Evolutionary conservation across 2,113 vertebrate genomes (phyloP), one percentile per base, ranked within the genome.

Genomic region (Phrynosoma blainvillii): DNA sequence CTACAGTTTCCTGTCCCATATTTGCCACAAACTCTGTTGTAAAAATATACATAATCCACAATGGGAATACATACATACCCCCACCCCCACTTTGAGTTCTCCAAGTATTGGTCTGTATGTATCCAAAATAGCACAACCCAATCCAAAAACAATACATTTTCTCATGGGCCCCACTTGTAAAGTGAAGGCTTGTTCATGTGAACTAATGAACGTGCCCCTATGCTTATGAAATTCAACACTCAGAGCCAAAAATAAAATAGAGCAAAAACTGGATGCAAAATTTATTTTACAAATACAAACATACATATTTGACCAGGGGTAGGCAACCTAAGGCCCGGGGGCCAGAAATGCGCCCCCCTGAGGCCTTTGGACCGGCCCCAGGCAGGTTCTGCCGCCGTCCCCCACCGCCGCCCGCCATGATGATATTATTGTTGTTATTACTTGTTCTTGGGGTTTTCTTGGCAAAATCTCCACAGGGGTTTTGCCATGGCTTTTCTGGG

Each of bases 301-400:
- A 23, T 76, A 40, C 79, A 88, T 89, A 89, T 66, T 78, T 47
- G 14, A 2, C 32, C n/a, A n/a, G n/a, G n/a, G n/a, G n/a, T n/a
- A n/a, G n/a, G n/a, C n/a, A n/a, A n/a, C n/a, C n/a, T n/a, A n/a
- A n/a, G n/a, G n/a, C n/a, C n/a, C n/a, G n/a, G n/a, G n/a, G n/a
- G n/a, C n/a, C n/a, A n/a, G n/a, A n/a, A n/a, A n/a, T n/a, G n/a
- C n/a, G n/a, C n/a, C n/a, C n/a, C n/a, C n/a, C n/a, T n/a, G n/a
- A n/a, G n/a, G n/a, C n/a, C n/a, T n/a, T n/a, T n/a, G n/a, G n/a
- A n/a, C n/a, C n/a, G n/a, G n/a, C n/a, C n/a, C n/a, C n/a, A n/a
- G n/a, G n/a, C n/a, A n/a, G n/a, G n/a, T n/a, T n/a, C n/a, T n/a
- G n/a, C n/a, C n/a, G n/a, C n/a, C n/a, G n/a, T n/a, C n/a, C n/a